Base-by-base conservation (phyloP, 2,797 vertebrate genomes). In the Oreochromis mossambicus region DNA sequence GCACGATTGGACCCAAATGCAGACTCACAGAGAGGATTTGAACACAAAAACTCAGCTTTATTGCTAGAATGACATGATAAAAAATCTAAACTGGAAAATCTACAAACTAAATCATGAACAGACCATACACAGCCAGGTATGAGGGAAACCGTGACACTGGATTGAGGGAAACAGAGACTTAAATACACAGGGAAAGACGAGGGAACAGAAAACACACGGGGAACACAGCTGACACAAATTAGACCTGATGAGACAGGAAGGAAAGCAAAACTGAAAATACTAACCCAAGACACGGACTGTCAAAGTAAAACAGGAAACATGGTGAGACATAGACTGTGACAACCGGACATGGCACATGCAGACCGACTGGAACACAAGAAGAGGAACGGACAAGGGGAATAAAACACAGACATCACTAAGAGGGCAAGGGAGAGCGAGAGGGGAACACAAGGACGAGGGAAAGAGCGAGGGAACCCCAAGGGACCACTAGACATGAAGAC, bases 11-110 rank as follows among this genome's bases (percentile, higher is more conserved):
- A 34, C 56, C 56, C 32, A 61, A 61, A 61, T n/a, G 32, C 9
- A 61, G 32, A 61, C 56, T 34, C 56, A 34, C 29, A 61, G 56
- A 10, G 29, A 58, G 15, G 56, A 61, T 19, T 61, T 61, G 11
- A 34, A 61, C 56, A 61, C 6, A 0, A n/a, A 61, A 34, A n/a
- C 6, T 12, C 56, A n/a, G 0, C 17, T 34, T 61, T 61, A 34
- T 19, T 61, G 29, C 56, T 61, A 34, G 29, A 61, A 61, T 34
- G 29, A 61, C 32, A 11, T 61, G 56, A 61, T 61, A 61, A 1
- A 34, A 61, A 61, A 61, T 3, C 9, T 61, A 19, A 61, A 61
- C 56, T 34, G 6, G 29, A 34, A 61, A 61, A 61, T 17, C 56
- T 61, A 34, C 5, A 61, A 34, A 61, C 56, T 12, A n/a, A 34